These are phyloP conservation scores for Hepsetus odoe DNA, from an alignment of 2,113 vertebrate species.

Conservation along the genomic window DNA sequence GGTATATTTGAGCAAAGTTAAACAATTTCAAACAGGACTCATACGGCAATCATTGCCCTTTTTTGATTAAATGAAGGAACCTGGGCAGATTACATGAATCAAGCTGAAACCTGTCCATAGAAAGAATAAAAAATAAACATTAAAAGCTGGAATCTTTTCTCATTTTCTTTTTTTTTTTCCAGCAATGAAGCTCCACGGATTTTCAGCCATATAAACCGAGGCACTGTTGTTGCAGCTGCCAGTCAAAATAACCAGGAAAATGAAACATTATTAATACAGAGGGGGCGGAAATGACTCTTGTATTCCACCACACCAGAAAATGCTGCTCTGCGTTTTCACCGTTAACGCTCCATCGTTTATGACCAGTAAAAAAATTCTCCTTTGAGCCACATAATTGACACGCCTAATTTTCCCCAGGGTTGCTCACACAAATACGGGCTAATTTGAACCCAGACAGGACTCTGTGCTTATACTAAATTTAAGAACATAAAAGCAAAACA, in stretches of 20 bases:
- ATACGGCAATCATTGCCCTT: background rate
- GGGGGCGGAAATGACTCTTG: slow-evolving; percentile 17
- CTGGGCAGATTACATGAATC: slow-evolving; percentile 6
- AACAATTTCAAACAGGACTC: background rate
- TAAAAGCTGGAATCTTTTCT: background rate
- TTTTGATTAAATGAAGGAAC: background rate
- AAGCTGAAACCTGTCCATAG: slow-evolving; percentile 21
- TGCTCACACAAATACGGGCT: background rate
- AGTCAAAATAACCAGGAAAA: slow-evolving; percentile 25
- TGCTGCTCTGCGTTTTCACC: background rate
- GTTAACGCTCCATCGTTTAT: background rate
- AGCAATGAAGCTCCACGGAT: background rate
- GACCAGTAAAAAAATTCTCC: background rate
- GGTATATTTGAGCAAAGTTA: background rate
- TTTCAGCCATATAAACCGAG: background rate
- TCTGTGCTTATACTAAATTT: background rate
- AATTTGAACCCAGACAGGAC: background rate
- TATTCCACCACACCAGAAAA: background rate
- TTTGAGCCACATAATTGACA: slow-evolving; percentile 8
- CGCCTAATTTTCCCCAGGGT: background rate
- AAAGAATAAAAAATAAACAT: background rate
- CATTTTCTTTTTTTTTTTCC: background rate
- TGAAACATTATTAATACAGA: background rate
- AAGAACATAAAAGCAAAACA: slow-evolving; percentile 21
- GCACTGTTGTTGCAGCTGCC: slow-evolving; percentile 4